Base-by-base conservation (phyloP, 2,888 invertebrate genomes). In the Tiliacea aurago region DNA sequence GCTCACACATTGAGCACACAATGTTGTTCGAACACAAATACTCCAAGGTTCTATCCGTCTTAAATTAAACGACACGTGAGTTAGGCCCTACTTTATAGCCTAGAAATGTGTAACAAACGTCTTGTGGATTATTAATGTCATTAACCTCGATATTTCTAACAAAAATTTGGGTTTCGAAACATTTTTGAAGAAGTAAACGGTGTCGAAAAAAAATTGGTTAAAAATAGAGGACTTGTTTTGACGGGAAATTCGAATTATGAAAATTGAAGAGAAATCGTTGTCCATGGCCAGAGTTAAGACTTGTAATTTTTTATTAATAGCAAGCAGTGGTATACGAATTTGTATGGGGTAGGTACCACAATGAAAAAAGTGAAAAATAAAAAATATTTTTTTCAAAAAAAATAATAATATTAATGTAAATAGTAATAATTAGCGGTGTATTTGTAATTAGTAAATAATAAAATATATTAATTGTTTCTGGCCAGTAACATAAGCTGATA, bases 31-130 rank as follows among this genome's bases (percentile, higher is more conserved):
- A 28, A 73, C 86, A 71, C 68, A 86, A 84, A 84, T 84, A 84
- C 70, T 56, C 64, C 86, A 86, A 84, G 86, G 84, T 81, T 76
- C 73, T 63, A 80, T 82, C 70, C 81, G 51, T 84, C 77, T 72
- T 82, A 82, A 80, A 76, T 82, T 72, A 80, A 80, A 82, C 84
- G 77, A 82, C 70, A 76, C 69, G 72, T 45, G 71, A 80, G 43
- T 59, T 61, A 67, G 20, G 68, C 81, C 72, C 84, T 82, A 65
- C 18, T 76, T 76, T 80, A 82, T 66, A 70, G 45, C 51, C 72
- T 84, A 80, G 64, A 79, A 76, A 70, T 83, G 47, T 62, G 43
- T 62, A 65, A 0, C 15, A 20, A 64, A 58, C 63, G 47, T 43
- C 59, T 71, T 53, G 41, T 53, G 10, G 23, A 49, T 37, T 71